Evolutionary conservation across 2,888 invertebrate genomes (phyloP).

Genomic region (Diachrysia chrysitis): DNA sequence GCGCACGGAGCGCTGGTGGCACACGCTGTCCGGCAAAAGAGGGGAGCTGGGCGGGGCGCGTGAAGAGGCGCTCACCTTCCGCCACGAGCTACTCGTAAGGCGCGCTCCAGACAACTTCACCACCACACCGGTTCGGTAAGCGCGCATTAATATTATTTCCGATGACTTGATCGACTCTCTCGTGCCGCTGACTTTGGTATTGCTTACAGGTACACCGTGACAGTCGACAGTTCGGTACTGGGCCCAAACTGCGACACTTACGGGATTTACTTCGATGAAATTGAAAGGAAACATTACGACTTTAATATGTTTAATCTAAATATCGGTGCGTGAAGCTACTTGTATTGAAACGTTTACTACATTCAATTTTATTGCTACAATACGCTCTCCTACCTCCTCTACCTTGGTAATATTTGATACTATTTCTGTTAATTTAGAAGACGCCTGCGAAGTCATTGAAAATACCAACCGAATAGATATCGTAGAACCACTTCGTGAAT

Average conservation of each 20-base stretch:
- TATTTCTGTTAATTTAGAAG: conserved; percentile 55
- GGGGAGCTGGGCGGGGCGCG: conserved; percentile 73
- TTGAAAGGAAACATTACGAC: conserved; percentile 57
- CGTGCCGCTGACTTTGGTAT: background rate
- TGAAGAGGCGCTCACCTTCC: conserved; percentile 74
- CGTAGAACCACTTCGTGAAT: conserved; percentile 81
- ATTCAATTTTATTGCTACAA: too few species aligned
- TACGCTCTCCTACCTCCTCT: background rate
- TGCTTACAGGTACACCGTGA: conserved; percentile 74
- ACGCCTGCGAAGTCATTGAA: conserved; percentile 66
- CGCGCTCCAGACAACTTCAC: conserved; percentile 64
- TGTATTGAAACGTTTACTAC: background rate
- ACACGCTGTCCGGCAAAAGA: conserved; percentile 60
- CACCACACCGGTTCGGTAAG: conserved; percentile 72
- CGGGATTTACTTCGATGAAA: conserved; percentile 74
- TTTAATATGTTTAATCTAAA: conserved; percentile 66
- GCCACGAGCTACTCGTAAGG: conserved; percentile 75
- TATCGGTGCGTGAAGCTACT: conserved; percentile 61
- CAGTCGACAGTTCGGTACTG: conserved; percentile 80
- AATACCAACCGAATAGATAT: conserved; percentile 28
- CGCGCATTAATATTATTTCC: background rate
- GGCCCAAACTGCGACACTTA: conserved; percentile 76
- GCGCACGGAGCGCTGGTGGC: conserved; percentile 71
- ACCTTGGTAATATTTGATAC: background rate
- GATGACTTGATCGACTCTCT: background rate